These are phyloP conservation scores for Oxycera nigricornis DNA, from an alignment of 2,888 invertebrate genomes.

Conservation along the genomic window DNA sequence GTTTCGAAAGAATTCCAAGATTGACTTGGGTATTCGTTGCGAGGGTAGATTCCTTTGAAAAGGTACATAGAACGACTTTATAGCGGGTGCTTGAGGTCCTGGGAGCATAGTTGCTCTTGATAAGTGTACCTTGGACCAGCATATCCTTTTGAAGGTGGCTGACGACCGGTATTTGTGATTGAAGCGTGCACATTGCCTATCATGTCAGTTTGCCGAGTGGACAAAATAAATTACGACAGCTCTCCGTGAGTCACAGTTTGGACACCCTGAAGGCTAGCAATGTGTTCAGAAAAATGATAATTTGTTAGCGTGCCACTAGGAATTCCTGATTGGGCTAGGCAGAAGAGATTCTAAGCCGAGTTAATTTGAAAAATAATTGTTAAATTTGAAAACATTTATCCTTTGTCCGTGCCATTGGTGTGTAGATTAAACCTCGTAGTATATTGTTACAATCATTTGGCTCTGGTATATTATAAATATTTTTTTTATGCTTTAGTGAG, in stretches of 20 bases:
- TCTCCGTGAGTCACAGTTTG: slow-evolving; percentile 36
- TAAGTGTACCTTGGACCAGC: slow-evolving; percentile 1
- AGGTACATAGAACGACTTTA: background rate
- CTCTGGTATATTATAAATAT: too few species aligned
- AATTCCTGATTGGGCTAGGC: too few species aligned
- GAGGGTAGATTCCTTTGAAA: background rate
- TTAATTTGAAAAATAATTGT: too few species aligned
- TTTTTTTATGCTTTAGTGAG: too few species aligned
- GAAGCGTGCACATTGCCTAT: slow-evolving; percentile 41
- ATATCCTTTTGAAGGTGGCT: slow-evolving; percentile 3
- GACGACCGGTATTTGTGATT: slow-evolving; percentile 27
- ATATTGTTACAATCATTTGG: too few species aligned
- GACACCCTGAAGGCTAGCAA: slow-evolving; percentile 31
- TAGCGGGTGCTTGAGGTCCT: background rate
- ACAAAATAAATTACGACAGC: slow-evolving; percentile 40
- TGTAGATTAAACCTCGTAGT: too few species aligned
- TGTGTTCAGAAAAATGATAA: slow-evolving; percentile 33
- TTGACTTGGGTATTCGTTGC: background rate
- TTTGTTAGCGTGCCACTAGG: slow-evolving; percentile 35
- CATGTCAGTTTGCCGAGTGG: slow-evolving; percentile 32
- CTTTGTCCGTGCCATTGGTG: too few species aligned
- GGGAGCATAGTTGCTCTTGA: slow-evolving; percentile 1
- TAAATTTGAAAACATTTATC: too few species aligned
- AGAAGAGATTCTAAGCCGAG: too few species aligned
- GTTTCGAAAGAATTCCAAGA: background rate